Conservation (phyloP, 2,888 invertebrate genomes). For the Tetanocera ferruginea region DNA sequence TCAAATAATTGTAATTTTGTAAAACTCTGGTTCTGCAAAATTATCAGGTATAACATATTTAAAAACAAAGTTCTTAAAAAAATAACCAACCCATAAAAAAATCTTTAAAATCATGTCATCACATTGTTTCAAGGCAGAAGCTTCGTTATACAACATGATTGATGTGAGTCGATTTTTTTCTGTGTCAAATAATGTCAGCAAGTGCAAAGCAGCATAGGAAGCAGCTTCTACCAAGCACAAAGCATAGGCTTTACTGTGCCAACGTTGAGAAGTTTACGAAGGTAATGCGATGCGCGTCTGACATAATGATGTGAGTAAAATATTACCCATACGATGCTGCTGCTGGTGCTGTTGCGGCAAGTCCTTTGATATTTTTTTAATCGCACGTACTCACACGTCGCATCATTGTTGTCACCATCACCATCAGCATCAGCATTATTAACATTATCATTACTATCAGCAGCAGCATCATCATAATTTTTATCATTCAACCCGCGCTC, state of each 20-base stretch:
- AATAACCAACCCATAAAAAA: too few species aligned
- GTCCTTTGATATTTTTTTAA: slow-evolving; percentile 17
- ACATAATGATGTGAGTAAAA: slow-evolving; percentile 30
- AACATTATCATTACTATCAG: slow-evolving; percentile 14
- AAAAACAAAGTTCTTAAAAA: too few species aligned
- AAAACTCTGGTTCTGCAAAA: too few species aligned
- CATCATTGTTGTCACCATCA: background rate
- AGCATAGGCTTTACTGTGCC: background rate
- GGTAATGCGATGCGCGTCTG: slow-evolving; percentile 12
- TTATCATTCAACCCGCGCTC: slow-evolving; percentile 13
- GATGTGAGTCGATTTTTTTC: slow-evolving; percentile 4
- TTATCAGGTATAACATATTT: too few species aligned
- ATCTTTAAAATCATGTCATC: background rate
- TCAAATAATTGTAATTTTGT: too few species aligned
- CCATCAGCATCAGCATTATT: slow-evolving; percentile 13
- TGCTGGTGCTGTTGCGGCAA: slow-evolving; percentile 4
- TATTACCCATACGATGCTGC: background rate
- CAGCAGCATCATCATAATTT: background rate
- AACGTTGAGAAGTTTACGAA: background rate
- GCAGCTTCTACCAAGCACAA: background rate
- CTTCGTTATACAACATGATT: background rate
- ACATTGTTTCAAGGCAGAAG: too few species aligned
- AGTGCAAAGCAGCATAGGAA: background rate
- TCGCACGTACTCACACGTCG: slow-evolving; percentile 15
- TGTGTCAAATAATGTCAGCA: slow-evolving; percentile 7